A percentile compares a stretch with the other conserved stretches of the same genome.
phyloP scores from a whole-genome alignment of 2,113 vertebrate species.

The Seriola rivoliana region DNA sequence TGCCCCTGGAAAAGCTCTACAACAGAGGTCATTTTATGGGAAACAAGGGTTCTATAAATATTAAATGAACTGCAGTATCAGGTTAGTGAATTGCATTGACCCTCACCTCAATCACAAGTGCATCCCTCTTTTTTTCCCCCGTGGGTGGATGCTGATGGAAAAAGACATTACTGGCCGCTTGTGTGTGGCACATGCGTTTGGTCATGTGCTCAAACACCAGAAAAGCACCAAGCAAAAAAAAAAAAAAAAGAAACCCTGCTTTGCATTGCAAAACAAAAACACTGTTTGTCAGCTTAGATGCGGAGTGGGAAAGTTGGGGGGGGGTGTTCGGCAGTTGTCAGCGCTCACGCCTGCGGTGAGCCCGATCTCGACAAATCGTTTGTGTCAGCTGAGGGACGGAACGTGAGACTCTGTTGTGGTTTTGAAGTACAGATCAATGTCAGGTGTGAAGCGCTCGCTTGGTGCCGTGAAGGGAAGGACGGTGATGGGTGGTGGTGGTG shows the following conservation, averaged over 20 bases:
- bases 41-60: slow-evolving; percentile 45
- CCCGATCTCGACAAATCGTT: slow-evolving; percentile 72
- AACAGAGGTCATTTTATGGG: slow-evolving; percentile 25
- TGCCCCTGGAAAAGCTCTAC: background rate
- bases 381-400: slow-evolving; percentile 75
- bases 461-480: slow-evolving; percentile 7
- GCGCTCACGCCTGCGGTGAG: slow-evolving; percentile 35
- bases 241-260: slow-evolving; percentile 38
- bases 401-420: slow-evolving; percentile 71
- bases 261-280: slow-evolving; percentile 71
- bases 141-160: slow-evolving; percentile 35
- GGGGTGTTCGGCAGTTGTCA: slow-evolving; percentile 41
- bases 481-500: background rate
- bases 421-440: slow-evolving; percentile 77
- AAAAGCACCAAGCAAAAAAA: slow-evolving; percentile 38
- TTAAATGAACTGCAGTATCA: slow-evolving; percentile 41
- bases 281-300: slow-evolving; percentile 53
- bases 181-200: slow-evolving; percentile 50
- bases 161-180: slow-evolving; percentile 36
- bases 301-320: background rate
- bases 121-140: background rate
- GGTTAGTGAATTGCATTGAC: slow-evolving; percentile 32
- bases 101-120: slow-evolving; percentile 28
- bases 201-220: slow-evolving; percentile 60
- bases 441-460: slow-evolving; percentile 51